Conservation (phyloP, 2,797 vertebrate genomes). For the Arrhamphus sclerolepis region DNA sequence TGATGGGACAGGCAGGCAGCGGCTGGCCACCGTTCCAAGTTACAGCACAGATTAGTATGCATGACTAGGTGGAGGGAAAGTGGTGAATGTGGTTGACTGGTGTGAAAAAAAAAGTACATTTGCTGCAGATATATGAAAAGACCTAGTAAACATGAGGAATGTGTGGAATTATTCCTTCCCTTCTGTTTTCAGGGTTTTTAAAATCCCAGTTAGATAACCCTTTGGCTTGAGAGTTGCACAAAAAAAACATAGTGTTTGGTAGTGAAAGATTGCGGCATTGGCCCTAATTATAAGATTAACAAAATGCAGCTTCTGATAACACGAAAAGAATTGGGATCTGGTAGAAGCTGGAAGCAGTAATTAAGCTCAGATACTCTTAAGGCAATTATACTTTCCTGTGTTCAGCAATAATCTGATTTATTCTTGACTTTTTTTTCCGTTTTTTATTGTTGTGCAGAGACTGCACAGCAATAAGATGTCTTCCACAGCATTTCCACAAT, state of each 20-base stretch:
- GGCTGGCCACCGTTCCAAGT: slow-evolving; percentile 54
- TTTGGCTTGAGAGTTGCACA: not conserved
- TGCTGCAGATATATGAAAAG: slow-evolving; percentile 4
- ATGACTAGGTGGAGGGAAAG: slow-evolving; percentile 42
- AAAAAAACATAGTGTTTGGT: not conserved
- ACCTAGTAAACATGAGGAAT: slow-evolving; percentile 17
- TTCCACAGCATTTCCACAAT: too few species aligned
- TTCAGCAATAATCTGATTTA: too few species aligned
- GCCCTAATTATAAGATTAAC: not conserved
- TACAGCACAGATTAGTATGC: slow-evolving; percentile 49
- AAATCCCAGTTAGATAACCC: slow-evolving; percentile 1
- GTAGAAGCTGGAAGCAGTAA: slow-evolving; percentile 1
- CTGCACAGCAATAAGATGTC: too few species aligned
- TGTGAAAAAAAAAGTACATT: slow-evolving; percentile 14
- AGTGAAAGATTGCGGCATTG: not conserved
- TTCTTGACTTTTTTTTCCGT: too few species aligned
- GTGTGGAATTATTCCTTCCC: not conserved
- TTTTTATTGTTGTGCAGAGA: too few species aligned
- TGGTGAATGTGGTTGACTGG: slow-evolving; percentile 17
- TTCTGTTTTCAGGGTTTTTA: slow-evolving; percentile 8
- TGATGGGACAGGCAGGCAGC: slow-evolving; percentile 66
- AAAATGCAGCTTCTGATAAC: not conserved
- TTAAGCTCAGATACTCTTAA: slow-evolving; percentile 5
- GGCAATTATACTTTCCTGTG: not conserved
- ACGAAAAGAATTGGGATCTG: not conserved